Base-by-base conservation (phyloP, 1,140 invertebrate genomes). In the Belonocnema kinseyi region DNA sequence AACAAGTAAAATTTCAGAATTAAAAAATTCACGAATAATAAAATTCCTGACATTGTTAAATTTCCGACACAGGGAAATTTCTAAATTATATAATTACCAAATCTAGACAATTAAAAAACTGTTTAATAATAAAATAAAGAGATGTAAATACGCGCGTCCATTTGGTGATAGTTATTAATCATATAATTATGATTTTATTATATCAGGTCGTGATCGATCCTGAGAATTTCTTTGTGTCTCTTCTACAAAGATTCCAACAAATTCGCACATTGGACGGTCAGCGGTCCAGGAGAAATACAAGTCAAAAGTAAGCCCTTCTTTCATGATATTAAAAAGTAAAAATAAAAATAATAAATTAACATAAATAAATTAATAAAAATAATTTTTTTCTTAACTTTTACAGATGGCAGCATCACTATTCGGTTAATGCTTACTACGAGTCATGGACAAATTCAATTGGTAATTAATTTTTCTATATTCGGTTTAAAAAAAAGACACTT, bases 371-470 rank as follows among this genome's bases (percentile, higher is more conserved):
- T n/a, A n/a, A n/a, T n/a, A n/a, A n/a, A 40, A 3, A n/a, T 26
- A 73, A 73, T 17, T 51, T 73, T 19, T 50, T 50, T 51, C n/a
- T 72, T 50, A 1, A 17, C 40, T 13, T 76, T 87, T 78, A 12
- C 77, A 91, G 91, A 51, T 91, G 89, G 84, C 90, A 91, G 6
- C 89, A 91, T 82, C 92, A 92, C 2, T 93, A 90, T 77, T 87
- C 91, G n/a, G 90, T 93, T 16, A 93, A 91, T 82, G 92, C 92
- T 11, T 95, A 93, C 87, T 95, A 95, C 86, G 93, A 94, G 83
- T 91, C 92, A 3, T 92, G 93, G 70, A 91, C 93, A 72, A 95
- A 95, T 84, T 92, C 92, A 70, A 94, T 95, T 74, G 93, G 94
- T 94, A 91, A 93, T 91, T 73, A 19, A 40, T 5, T 50, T 74